Conservation (phyloP, 2,113 vertebrate genomes). For the Atractosteus spatula region DNA sequence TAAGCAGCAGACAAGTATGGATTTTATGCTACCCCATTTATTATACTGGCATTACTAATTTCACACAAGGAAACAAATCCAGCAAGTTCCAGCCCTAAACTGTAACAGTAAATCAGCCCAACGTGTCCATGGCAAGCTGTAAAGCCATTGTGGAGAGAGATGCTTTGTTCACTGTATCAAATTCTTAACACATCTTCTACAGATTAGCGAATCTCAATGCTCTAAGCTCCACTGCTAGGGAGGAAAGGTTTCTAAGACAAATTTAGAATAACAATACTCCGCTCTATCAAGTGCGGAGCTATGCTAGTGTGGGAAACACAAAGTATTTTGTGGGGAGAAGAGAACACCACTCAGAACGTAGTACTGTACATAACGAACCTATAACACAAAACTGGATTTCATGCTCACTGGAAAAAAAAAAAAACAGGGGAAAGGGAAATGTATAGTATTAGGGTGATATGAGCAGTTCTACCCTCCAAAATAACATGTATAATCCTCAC, state of each 20-base stretch:
- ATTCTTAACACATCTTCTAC: not conserved
- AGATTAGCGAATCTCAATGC: not conserved
- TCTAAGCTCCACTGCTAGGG: not conserved
- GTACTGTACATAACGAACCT: too few relatives aligned
- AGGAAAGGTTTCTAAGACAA: not conserved
- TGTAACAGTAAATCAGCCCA: not conserved
- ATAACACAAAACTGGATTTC: too few relatives aligned
- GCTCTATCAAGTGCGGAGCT: not conserved
- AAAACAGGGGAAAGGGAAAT: too few relatives aligned
- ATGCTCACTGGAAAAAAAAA: too few relatives aligned
- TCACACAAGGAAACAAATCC: not conserved
- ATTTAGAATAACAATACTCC: not conserved
- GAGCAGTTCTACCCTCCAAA: too few relatives aligned
- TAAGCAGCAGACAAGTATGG: constrained; percentile 11
- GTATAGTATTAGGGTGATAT: too few relatives aligned
- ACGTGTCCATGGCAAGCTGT: not conserved
- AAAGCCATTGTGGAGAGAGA: not conserved
- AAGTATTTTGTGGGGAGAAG: not conserved
- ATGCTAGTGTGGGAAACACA: too few relatives aligned
- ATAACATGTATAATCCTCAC: too few relatives aligned
- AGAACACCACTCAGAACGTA: not conserved
- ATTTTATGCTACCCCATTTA: constrained; percentile 15
- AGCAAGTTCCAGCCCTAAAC: constrained; percentile 1
- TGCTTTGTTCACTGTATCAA: not conserved
- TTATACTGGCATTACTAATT: constrained; percentile 1